Base-by-base conservation (phyloP, 2,113 vertebrate species). In the Atractosteus spatula region DNA sequence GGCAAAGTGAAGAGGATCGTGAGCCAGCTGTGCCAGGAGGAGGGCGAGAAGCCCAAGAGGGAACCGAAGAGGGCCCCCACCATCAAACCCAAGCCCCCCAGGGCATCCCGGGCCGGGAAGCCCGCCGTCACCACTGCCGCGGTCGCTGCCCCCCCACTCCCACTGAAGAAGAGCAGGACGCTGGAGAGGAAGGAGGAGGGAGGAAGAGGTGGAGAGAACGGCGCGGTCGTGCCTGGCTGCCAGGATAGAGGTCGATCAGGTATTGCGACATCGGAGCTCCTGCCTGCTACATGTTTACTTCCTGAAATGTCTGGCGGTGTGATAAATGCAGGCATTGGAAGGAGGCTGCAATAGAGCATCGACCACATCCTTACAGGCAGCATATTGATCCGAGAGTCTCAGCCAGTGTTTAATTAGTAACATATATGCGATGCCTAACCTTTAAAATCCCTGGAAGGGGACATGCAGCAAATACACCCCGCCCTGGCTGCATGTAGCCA, bases 1-100 rank as follows among this genome's bases (percentile, higher is more conserved):
- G 82, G 85, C 14, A 90, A 90, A 14, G 89, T 92, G 3, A 89
- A 88, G 62, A 80, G 78, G 3, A 91, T 92, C 1, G 87, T 91
- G 51, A 80, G 73, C 67, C 85, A 77, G 70, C 90, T 93, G 8
- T 87, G 75, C 45, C 77, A 85, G 8, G 77, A 82, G 4, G 29
- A 56, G 41, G 54, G 29, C 3, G 4, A 3, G 2, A 4, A 3
- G 70, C 6, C 3, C 2, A 5, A 17, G 2, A 76, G 41, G 54
- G 66, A 3, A 29, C 0, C 65, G 10, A 86, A 72, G 66, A 80
- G 75, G 59, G 77, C 80, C 3, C 89, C 88, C 0, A 80, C 77
- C 0, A 1, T 87, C 14, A 89, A 83, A 66, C 76, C 80, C 13
- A 79, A 73, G 47, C 68, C 57, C 41, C 43, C 0, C 43, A 16